A percentile compares a stretch with the other conserved stretches of the same genome.
These are phyloP conservation scores for Kobus ellipsiprymnus DNA, from an alignment of 2,113 vertebrate genomes.

Conservation along the genomic window DNA sequence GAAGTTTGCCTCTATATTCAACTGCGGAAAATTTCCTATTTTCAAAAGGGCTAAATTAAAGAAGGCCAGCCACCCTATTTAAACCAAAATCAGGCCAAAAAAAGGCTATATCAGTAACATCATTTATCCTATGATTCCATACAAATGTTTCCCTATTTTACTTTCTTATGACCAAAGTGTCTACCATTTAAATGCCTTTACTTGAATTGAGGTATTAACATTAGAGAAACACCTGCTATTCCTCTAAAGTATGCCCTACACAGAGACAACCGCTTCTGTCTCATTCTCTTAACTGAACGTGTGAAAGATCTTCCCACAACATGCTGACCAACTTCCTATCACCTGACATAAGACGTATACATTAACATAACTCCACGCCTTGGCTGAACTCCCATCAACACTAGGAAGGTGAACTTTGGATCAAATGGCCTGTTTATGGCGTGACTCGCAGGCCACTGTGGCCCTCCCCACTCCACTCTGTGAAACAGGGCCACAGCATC, in stretches of 20 bases:
- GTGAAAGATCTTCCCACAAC: not conserved
- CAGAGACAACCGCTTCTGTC: not conserved
- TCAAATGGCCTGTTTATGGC: not conserved
- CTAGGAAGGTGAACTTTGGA: not conserved
- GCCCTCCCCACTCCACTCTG: not conserved
- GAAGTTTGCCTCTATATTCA: not conserved
- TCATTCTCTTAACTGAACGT: accelerated
- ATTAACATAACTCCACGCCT: accelerated
- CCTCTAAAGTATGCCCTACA: accelerated
- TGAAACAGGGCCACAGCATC: not conserved
- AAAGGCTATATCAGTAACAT: accelerated
- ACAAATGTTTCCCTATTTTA: not conserved
- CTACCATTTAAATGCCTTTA: not conserved
- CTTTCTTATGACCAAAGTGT: not conserved
- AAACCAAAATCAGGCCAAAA: not conserved
- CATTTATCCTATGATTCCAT: accelerated
- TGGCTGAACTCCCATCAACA: not conserved
- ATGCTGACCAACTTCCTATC: too few relatives aligned
- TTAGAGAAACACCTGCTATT: not conserved
- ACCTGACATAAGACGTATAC: accelerated
- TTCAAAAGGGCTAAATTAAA: not conserved
- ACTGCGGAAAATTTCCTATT: accelerated
- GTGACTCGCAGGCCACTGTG: not conserved
- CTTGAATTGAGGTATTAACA: accelerated
- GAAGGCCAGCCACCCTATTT: not conserved